Conservation (phyloP, 2,797 vertebrate genomes). For the Macropodus opercularis region DNA sequence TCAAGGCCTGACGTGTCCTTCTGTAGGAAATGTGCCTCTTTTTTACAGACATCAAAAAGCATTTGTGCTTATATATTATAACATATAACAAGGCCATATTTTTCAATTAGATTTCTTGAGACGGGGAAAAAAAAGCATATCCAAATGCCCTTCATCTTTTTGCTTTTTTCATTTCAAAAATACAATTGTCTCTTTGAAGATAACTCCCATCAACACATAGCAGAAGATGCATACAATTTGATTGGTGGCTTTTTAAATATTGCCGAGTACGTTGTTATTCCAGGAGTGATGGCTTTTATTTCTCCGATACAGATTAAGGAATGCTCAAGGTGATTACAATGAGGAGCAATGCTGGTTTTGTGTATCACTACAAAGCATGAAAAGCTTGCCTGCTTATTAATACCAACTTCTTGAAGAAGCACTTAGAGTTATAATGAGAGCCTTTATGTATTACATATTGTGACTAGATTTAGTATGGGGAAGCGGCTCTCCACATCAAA, state of each 20-base stretch:
- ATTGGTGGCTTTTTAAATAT: conserved; percentile 54
- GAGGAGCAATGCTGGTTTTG: conserved; percentile 54
- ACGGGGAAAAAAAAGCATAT: conserved; percentile 25
- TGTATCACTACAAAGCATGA: conserved; percentile 65
- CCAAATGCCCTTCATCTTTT: conserved; percentile 53
- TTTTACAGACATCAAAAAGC: conserved; percentile 64
- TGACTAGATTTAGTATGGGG: conserved; percentile 89
- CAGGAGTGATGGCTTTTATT: conserved; percentile 41
- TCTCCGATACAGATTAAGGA: conserved; percentile 56
- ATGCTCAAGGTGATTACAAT: conserved; percentile 52
- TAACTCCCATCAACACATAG: conserved; percentile 61
- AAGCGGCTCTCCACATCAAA: conserved; percentile 95
- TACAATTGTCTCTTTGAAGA: conserved; percentile 64
- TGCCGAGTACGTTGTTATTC: conserved; percentile 58
- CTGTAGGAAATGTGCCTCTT: conserved; percentile 45
- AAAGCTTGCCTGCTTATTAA: conserved; percentile 81
- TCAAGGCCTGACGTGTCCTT: conserved; percentile 49
- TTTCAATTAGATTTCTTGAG: conserved; percentile 52
- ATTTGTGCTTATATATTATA: conserved; percentile 50
- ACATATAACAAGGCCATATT: conserved; percentile 52
- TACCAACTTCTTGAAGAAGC: conserved; percentile 89
- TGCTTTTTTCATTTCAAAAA: conserved; percentile 57
- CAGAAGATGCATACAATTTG: conserved; percentile 46
- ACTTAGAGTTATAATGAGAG: conserved; percentile 93
- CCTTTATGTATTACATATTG: conserved; percentile 95